A percentile compares a stretch with the other conserved stretches of the same genome.
phyloP scores from a whole-genome alignment of 1,140 invertebrate genomes.

The Drosophila suzukii region DNA sequence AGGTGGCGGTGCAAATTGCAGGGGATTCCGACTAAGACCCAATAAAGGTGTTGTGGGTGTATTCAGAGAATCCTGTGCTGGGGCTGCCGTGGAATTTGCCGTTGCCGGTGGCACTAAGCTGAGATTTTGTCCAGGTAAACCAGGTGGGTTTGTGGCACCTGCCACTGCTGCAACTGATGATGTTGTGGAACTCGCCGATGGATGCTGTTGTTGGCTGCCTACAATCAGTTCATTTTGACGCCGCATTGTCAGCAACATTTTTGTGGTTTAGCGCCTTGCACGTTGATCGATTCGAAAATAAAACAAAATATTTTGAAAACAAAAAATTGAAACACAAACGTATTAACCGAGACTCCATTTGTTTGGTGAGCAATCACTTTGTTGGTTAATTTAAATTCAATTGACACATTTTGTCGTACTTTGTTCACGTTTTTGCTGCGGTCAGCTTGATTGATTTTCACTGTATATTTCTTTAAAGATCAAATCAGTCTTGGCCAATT shows the following conservation, averaged over 20 bases:
- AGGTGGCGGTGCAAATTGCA: conserved; percentile 69
- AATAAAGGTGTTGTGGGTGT: conserved; percentile 73
- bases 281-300: conserved; percentile 26
- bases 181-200: conserved; percentile 40
- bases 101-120: conserved; percentile 34
- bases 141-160: not conserved
- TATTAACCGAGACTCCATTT: conserved; percentile 67
- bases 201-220: conserved; percentile 70
- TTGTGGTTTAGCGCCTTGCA: conserved; percentile 41
- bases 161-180: conserved; percentile 8
- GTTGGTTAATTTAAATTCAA: conserved; percentile 1
- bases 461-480: not conserved
- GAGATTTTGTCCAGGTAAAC: conserved; percentile 22
- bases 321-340: conserved; percentile 57
- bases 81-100: conserved; percentile 23
- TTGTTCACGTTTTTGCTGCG: conserved; percentile 16
- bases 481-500: conserved; percentile 31
- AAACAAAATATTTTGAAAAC: conserved; percentile 59
- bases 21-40: conserved; percentile 65
- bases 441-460: conserved; percentile 10
- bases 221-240: conserved; percentile 83
- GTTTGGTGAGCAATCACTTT: conserved; percentile 38
- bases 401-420: conserved; percentile 28
- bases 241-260: conserved; percentile 85
- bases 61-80: conserved; percentile 72